Percentiles rank a stretch among this genome's conserved stretches.
Conservation (phyloP, 53 echinoderm and acorn worm genomes). For the Apostichopus leukothele region DNA sequence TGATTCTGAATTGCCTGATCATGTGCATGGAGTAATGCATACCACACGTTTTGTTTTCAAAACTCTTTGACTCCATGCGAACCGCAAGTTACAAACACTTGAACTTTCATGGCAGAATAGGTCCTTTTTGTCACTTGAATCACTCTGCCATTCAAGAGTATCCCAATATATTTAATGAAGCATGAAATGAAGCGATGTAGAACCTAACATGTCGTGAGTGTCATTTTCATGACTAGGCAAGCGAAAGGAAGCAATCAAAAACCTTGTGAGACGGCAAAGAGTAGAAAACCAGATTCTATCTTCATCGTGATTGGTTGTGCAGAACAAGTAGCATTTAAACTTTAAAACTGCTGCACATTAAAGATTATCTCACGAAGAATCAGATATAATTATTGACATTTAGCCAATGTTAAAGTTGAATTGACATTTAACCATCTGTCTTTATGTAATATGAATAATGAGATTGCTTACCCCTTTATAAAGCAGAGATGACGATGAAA, state of each 20-base stretch:
- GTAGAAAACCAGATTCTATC: neutral
- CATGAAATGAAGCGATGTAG: neutral
- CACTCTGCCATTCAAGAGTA: neutral
- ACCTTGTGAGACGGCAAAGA: neutral
- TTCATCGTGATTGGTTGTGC: neutral
- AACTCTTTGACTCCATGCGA: too few relatives aligned
- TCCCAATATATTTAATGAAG: neutral
- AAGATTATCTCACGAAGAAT: neutral
- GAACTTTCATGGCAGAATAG: too few relatives aligned
- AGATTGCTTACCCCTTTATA: conserved; percentile 12
- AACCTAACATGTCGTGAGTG: neutral
- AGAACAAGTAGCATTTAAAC: neutral
- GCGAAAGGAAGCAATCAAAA: neutral
- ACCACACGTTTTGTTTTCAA: too few relatives aligned
- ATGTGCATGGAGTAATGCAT: too few relatives aligned
- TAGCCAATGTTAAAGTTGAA: too few relatives aligned
- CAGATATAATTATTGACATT: neutral
- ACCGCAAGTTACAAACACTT: too few relatives aligned
- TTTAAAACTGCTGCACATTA: neutral
- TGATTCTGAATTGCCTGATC: too few relatives aligned
- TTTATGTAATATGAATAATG: neutral
- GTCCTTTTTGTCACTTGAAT: neutral
- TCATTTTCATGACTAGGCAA: neutral
- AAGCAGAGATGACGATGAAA: neutral
- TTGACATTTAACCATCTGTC: too few relatives aligned